phyloP scores from a whole-genome alignment of 2,888 invertebrate genomes.

The Pogonocherus hispidulus region DNA sequence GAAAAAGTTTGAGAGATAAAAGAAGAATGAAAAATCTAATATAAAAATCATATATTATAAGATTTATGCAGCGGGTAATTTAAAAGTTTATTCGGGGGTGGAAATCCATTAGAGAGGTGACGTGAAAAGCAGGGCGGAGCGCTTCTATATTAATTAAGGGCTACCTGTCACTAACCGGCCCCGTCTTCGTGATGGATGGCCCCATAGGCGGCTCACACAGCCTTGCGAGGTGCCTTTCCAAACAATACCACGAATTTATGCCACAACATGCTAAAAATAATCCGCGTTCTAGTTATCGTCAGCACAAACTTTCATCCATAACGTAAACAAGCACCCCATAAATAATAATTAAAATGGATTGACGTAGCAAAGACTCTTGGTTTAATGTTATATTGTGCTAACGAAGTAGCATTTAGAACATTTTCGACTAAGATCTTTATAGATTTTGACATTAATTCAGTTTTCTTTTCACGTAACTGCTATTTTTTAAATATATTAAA shows the following conservation, averaged over 20 bases:
- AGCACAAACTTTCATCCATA: constrained; percentile 9
- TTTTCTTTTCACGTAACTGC: too few species aligned
- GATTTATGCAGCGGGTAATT: constrained; percentile 64
- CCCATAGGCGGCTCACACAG: constrained; percentile 59
- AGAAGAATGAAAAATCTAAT: constrained; percentile 22
- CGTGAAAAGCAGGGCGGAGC: constrained; percentile 67
- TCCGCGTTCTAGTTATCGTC: constrained; percentile 16
- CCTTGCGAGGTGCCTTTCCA: constrained; percentile 34
- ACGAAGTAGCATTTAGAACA: neutral
- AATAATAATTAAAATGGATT: constrained; percentile 22
- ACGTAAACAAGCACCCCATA: constrained; percentile 13
- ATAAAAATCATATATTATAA: constrained; percentile 52
- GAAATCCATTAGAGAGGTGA: constrained; percentile 67
- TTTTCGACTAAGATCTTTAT: neutral
- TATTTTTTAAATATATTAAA: too few species aligned
- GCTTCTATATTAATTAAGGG: constrained; percentile 68
- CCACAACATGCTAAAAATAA: constrained; percentile 19
- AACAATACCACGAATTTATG: constrained; percentile 26
- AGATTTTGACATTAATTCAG: too few species aligned
- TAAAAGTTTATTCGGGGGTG: constrained; percentile 65
- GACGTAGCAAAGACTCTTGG: neutral
- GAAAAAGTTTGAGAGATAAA: constrained; percentile 19
- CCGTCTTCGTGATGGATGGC: constrained; percentile 66
- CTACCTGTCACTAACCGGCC: constrained; percentile 67
- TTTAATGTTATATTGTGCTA: neutral